Base-by-base conservation (phyloP, 2,113 vertebrate genomes). In the Coregonus clupeaformis region DNA sequence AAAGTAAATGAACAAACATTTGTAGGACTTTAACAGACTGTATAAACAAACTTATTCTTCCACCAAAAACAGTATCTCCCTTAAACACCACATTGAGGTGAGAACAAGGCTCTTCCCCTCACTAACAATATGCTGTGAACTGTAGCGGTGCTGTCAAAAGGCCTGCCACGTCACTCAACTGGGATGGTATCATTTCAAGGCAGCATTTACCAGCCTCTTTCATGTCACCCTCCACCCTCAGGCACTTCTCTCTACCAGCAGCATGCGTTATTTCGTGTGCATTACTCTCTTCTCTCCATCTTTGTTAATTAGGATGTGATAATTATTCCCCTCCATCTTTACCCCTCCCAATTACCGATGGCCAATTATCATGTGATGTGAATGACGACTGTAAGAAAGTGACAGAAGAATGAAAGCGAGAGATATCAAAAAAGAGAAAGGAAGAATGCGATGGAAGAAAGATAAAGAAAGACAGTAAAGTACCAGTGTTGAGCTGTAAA, bases 281-380 rank as follows among this genome's bases (percentile, higher is more conserved):
- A n/a, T n/a, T n/a, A n/a, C 85, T 81, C 73, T 78, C 74, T 63
- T 59, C 52, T 71, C 77, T 77, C 72, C 59, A 18, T 76, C 72
- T 91, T 85, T 87, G 85, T 91, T 93, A 90, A 91, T 92, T 92
- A 92, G 87, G 83, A 91, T 82, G 88, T 92, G 91, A 86, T 92
- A 92, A 93, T 93, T 92, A 93, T 92, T 91, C 88, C 66, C 81
- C 90, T 88, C 86, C 89, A 84, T 89, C 89, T 90, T 90, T 86
- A 88, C 71, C 84, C 82, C 77, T 84, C 76, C 81, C 77, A 52
- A 86, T 90, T 89, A 89, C 80, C 76, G 77, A 85, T 82, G 84
- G 86, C 77, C 86, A 91, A 91, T 91, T 94, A 92, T 84, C 80
- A 86, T 89, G 79, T 84, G 84, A 89, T 84, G 85, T 87, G 81